Evolutionary conservation across 2,113 vertebrate species (phyloP), one percentile per base, ranked within the genome.

Genomic region (Lophius piscatorius): DNA sequence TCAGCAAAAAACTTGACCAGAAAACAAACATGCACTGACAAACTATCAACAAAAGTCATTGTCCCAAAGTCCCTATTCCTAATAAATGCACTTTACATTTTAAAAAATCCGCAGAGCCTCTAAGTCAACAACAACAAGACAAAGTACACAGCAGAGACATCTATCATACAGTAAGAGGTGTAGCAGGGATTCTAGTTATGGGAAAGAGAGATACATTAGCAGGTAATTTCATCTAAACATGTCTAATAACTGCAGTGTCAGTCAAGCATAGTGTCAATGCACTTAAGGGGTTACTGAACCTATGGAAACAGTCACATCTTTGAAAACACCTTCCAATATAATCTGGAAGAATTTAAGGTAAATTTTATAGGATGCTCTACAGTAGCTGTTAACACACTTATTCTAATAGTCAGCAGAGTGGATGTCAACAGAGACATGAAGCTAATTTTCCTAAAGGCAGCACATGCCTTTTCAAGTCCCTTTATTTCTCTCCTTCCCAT

Each of bases 61-160:
- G 72, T 82, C 84, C 78, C 71, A 52, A 42, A 77, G 70, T 86
- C 86, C 79, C 83, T 88, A 90, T 58, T 85, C 76, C 87, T 91
- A 91, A 77, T 89, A 81, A 91, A 91, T 88, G 89, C 88, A 90
- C 89, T 88, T 89, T 90, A 90, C 86, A 90, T 77, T 39, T 72
- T 70, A 47, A 78, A 70, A 72, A 91, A 84, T 78, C 81, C 81
- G 86, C 85, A 85, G 83, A 84, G 82, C 78, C 75, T 89, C 88
- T 92, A 92, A 81, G 78, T 88, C 85, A 91, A 91, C 89, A 90
- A 77, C 86, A 88, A 90, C 88, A 90, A 90, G 86, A 90, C 89
- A 87, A 78, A 90, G 68, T 91, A 91, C 88, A 91, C 88, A 87
- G 86, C 86, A 91, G 87, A 91, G 88, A 91, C 83, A 40, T 84